Evolutionary conservation across 2,113 vertebrate genomes (phyloP).

Genomic region (Strix uralensis): DNA sequence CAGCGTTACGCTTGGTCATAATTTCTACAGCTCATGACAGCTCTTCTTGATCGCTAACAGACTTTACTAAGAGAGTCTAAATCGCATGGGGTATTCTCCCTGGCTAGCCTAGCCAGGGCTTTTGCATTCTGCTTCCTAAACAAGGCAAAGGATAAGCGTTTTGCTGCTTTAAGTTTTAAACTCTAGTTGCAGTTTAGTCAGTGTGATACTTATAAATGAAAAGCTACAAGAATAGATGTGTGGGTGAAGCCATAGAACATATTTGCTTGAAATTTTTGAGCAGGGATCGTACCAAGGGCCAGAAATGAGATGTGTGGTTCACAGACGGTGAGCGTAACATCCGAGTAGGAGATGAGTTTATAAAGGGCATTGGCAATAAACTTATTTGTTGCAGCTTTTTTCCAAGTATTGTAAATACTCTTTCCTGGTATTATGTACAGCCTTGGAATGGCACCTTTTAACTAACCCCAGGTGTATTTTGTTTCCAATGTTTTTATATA

Average conservation of each 20-base stretch:
- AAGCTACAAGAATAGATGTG: conserved; percentile 56
- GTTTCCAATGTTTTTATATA: conserved; percentile 83
- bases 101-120: background rate
- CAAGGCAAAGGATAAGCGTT: conserved; percentile 17
- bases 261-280: conserved; percentile 71
- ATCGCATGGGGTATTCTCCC: background rate
- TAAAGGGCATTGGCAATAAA: conserved; percentile 98
- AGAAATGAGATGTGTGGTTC: conserved; percentile 71
- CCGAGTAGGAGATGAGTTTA: conserved; percentile 61
- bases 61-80: background rate
- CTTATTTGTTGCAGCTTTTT: conserved; percentile 92
- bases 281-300: conserved; percentile 78
- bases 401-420: conserved; percentile 83
- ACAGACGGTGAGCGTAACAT: conserved; percentile 64
- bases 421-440: conserved; percentile 77
- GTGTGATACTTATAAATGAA: conserved; percentile 25
- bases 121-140: background rate
- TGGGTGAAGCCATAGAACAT: conserved; percentile 79
- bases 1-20: background rate
- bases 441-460: conserved; percentile 82
- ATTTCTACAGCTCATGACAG: background rate
- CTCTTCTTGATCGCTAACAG: background rate
- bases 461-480: conserved; percentile 76
- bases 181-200: conserved; percentile 45
- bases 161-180: conserved; percentile 27